Conservation (phyloP, 2,888 invertebrate species). For the Cryptocheilus praepositus region DNA sequence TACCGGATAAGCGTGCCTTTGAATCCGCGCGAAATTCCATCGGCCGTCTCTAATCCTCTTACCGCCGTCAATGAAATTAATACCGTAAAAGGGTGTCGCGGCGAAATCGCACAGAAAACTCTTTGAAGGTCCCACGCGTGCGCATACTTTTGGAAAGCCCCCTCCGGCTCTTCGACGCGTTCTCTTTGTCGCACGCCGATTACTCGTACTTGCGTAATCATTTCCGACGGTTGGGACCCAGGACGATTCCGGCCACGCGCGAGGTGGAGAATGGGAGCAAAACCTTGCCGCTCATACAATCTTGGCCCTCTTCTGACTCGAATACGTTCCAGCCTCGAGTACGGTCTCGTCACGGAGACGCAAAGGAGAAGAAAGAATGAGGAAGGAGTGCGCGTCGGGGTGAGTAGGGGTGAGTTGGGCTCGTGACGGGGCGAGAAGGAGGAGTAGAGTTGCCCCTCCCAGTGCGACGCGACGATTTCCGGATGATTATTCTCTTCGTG, state of each 20-base stretch:
- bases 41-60: neutral
- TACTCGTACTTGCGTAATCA: neutral
- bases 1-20: too few species aligned
- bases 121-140: too few species aligned
- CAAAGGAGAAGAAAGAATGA: conserved; percentile 18
- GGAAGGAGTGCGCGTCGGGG: conserved; percentile 1
- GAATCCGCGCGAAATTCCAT: too few species aligned
- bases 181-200: neutral
- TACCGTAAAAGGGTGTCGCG: too few species aligned
- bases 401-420: conserved; percentile 11
- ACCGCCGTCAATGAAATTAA: neutral
- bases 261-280: conserved; percentile 14
- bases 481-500: conserved; percentile 60
- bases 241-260: conserved; percentile 1
- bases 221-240: neutral
- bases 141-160: too few species aligned
- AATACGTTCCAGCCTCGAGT: conserved; percentile 35
- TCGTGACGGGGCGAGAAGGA: neutral
- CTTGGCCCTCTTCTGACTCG: conserved; percentile 31
- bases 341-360: conserved; percentile 22
- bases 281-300: conserved; percentile 20
- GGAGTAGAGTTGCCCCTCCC: conserved; percentile 34
- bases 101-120: too few species aligned
- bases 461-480: conserved; percentile 52
- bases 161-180: too few species aligned